A percentile compares a stretch with the other conserved stretches of the same genome.
Conservation (phyloP, 2,797 vertebrate genomes). For the Hyperoplus lanceolatus region DNA sequence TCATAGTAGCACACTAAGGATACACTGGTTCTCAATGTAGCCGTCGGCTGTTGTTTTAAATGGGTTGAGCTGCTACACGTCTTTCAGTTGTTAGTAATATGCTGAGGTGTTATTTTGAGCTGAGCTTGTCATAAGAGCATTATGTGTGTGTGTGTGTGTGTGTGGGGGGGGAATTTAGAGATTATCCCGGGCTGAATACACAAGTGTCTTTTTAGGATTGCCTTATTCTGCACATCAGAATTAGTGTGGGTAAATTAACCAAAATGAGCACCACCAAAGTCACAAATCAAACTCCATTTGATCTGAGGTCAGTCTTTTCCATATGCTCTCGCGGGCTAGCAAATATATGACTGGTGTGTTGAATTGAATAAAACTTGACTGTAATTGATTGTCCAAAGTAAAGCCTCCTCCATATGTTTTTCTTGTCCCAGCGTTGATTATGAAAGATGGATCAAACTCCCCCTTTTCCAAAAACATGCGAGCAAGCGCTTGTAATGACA, state of each 20-base stretch:
- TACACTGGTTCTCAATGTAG: not conserved
- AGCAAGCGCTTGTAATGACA: constrained; percentile 9
- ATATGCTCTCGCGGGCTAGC: not conserved
- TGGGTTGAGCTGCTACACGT: constrained; percentile 21
- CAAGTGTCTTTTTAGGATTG: constrained; percentile 5
- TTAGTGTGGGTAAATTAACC: not conserved
- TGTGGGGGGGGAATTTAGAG: constrained; percentile 19
- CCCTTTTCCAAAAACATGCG: not conserved
- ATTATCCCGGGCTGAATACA: constrained; percentile 2
- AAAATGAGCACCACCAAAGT: constrained; percentile 8
- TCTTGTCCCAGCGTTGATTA: constrained; percentile 8
- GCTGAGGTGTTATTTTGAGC: constrained; percentile 47
- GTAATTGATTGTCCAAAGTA: not conserved
- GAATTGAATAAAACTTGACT: not conserved
- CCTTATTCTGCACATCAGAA: not conserved
- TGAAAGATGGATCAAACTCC: constrained; percentile 20
- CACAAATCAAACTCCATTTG: constrained; percentile 14
- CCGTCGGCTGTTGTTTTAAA: constrained; percentile 11
- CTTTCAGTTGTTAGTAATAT: constrained; percentile 24
- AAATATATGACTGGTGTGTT: not conserved
- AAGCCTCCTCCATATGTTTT: constrained; percentile 5
- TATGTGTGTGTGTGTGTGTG: constrained; percentile 22
- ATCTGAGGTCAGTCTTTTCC: not conserved
- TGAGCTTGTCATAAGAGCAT: constrained; percentile 60
- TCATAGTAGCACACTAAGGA: constrained; percentile 23